Percentiles rank a stretch among this genome's conserved stretches.
These are phyloP conservation scores for Odontocolon sp. DNA, from an alignment of 2,888 invertebrate genomes.

Conservation along the genomic window DNA sequence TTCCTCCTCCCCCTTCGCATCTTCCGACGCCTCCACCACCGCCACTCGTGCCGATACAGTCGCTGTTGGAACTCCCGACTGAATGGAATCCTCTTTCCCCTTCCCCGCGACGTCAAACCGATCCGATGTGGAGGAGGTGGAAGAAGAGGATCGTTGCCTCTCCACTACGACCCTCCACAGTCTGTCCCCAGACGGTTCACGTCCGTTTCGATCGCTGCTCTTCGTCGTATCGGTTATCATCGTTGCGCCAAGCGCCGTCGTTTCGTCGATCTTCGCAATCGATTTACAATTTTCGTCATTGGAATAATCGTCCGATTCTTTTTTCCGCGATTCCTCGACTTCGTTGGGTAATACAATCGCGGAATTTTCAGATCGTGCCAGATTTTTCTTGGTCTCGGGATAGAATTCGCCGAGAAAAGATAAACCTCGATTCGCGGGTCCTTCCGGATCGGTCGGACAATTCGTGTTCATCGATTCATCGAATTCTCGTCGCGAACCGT, in stretches of 20 bases:
- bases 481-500: background rate
- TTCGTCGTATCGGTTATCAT: constrained; percentile 12
- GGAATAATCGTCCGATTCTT: background rate
- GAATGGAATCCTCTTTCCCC: constrained; percentile 37
- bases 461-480: constrained; percentile 2
- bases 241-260: no score
- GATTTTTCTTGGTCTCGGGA: constrained; percentile 61
- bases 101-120: constrained; percentile 18
- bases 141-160: constrained; percentile 54
- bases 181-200: constrained; percentile 59
- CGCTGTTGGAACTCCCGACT: constrained; percentile 25
- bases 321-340: background rate
- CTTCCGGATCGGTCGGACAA: background rate
- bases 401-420: constrained; percentile 70
- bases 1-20: constrained; percentile 58
- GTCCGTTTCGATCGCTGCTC: constrained; percentile 14
- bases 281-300: no score
- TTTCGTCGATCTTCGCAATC: background rate
- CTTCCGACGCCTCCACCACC: constrained; percentile 48
- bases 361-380: constrained; percentile 21
- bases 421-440: constrained; percentile 36
- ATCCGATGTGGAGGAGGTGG: constrained; percentile 12
- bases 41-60: constrained; percentile 39
- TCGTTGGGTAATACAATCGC: no score
- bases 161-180: constrained; percentile 70